Evolutionary conservation across 2,797 vertebrate genomes (phyloP).

Genomic region (Myiotriccus ornatus): DNA sequence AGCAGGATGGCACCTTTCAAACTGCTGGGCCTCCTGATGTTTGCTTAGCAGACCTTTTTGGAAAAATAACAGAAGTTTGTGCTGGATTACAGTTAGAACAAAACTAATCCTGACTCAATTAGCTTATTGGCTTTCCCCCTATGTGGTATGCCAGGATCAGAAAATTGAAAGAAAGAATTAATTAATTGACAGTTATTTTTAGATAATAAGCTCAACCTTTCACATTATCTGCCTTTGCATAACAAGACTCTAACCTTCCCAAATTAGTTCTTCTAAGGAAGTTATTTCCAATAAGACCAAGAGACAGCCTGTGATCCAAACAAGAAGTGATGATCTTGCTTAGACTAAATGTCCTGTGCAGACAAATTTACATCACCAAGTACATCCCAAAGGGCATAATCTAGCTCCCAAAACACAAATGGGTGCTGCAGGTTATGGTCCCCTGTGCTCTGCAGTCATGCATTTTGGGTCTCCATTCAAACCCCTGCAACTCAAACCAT

Average conservation of each 20-base stretch:
- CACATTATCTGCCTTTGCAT: background rate
- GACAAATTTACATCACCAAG: background rate
- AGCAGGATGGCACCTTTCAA: background rate
- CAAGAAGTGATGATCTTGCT: background rate
- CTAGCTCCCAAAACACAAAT: background rate
- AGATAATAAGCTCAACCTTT: background rate
- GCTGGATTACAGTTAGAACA: background rate
- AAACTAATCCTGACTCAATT: constrained; percentile 31
- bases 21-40: background rate
- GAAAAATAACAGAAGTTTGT: constrained; percentile 28
- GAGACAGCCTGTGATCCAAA: background rate
- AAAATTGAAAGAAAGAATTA: background rate
- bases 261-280: background rate
- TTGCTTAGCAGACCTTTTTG: background rate
- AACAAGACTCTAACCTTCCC: background rate
- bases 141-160: background rate
- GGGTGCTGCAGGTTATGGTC: background rate
- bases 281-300: background rate
- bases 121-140: background rate
- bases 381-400: background rate
- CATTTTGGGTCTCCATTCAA: background rate
- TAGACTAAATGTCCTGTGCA: background rate
- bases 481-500: background rate
- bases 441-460: background rate
- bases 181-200: background rate